Percentiles rank a stretch among this genome's conserved stretches.
Evolutionary conservation across 2,113 vertebrate species (phyloP).

Genomic region (Brienomyrus longianalis): DNA sequence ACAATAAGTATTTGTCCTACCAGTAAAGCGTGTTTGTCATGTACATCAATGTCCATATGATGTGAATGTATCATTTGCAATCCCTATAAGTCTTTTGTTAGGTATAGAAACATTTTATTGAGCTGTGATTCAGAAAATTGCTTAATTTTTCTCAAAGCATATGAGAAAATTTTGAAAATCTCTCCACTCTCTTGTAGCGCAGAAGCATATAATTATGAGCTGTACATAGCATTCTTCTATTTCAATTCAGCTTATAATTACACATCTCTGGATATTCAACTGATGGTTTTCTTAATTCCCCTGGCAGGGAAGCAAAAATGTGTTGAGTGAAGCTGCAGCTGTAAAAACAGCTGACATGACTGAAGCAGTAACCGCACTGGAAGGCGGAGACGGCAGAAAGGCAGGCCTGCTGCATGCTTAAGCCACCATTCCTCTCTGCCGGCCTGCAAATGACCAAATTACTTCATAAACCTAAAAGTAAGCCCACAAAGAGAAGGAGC

Average conservation of each 20-base stretch:
- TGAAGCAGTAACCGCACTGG: not conserved
- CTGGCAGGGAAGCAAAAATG: not conserved
- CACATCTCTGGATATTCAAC: not conserved
- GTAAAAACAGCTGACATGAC: constrained; percentile 14
- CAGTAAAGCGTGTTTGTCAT: not conserved
- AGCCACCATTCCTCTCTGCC: not conserved
- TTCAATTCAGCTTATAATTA: constrained; percentile 16
- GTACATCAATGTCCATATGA: not conserved
- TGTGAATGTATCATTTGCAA: not conserved
- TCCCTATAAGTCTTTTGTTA: not conserved
- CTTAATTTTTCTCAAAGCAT: not conserved
- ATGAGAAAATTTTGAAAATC: not conserved
- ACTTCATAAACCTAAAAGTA: not conserved
- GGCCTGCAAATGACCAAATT: not conserved
- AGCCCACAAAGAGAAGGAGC: not conserved
- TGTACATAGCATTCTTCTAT: not conserved
- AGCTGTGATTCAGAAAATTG: not conserved
- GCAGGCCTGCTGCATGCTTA: not conserved
- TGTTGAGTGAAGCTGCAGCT: not conserved
- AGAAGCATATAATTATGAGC: constrained; percentile 11
- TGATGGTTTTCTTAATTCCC: constrained; percentile 20
- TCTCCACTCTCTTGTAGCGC: not conserved
- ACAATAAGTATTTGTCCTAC: not conserved
- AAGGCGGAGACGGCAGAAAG: not conserved
- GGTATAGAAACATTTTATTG: not conserved